Base-by-base conservation (phyloP, 2,888 invertebrate species). In the Acanthoscelides obtectus region DNA sequence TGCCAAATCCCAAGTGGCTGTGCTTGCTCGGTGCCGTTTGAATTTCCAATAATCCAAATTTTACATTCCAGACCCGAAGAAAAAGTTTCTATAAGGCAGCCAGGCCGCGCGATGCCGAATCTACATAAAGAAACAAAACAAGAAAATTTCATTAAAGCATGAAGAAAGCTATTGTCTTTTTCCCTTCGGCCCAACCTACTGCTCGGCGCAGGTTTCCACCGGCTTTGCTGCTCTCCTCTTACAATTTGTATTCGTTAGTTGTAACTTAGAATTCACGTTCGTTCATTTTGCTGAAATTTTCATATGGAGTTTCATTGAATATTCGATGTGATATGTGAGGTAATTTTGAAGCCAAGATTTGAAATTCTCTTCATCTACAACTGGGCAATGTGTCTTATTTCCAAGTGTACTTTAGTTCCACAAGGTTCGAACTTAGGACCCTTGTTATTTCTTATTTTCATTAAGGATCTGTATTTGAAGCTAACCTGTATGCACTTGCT, bases 161-260 rank as follows among this genome's bases (percentile, higher is more conserved):
- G 65, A 71, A 71, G 64, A 71, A 73, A 73, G 69, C 69, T 70
- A 73, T 73, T 73, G 73, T 73, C 73, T 73, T 71, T 73, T 69
- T 69, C 71, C 67, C 45, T 45, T 45, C 45, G 45, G 45, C 5
- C 45, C 45, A 45, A 45, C 45, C 12, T 6, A 45, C 45, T 6
- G 5, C 12, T 6, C 45, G 45, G 5, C 12, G 45, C 17, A 45
- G 45, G 45, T 45, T 45, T 45, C 17, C 5, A 17, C 45, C 45
- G 45, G 45, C 45, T 45, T 12, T 45, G 45, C 45, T 45, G 1
- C 45, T 45, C 45, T 45, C 12, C 45, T 45, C 12, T 45, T 45
- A 12, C 45, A 45, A 45, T 45, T 45, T 45, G 45, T 45, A 45
- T 45, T 45, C 45, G 45, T 45, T 45, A 45, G 45, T 45, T 45